Percentiles rank a stretch among this genome's conserved stretches.
Evolutionary conservation across 2,113 vertebrate genomes (phyloP).

Genomic region (Chunga burmeisteri): DNA sequence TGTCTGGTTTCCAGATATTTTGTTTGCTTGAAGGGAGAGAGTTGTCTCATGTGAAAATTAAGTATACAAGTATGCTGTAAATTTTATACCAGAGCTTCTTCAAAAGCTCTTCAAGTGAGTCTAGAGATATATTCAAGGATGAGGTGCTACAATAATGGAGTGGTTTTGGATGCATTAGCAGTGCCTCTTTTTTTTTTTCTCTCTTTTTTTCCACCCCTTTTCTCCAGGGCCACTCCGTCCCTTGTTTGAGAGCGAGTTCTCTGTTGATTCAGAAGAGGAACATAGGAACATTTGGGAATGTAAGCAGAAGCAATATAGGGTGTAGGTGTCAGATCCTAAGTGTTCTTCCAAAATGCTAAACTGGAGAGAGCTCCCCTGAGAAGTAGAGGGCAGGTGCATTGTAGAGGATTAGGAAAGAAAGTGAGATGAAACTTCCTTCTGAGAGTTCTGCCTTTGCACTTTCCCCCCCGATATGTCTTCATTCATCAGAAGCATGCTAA

Average conservation of each 20-base stretch:
- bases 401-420: not conserved
- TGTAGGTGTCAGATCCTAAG: not conserved
- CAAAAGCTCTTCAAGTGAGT: not conserved
- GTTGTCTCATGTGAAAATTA: not conserved
- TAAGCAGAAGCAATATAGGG: not conserved
- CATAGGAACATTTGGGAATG: not conserved
- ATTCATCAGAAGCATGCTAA: not conserved
- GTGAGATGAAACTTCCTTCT: not conserved
- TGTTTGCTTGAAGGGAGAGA: not conserved
- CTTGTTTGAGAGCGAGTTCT: not conserved
- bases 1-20: not conserved
- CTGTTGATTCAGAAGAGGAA: not conserved
- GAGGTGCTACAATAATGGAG: not conserved
- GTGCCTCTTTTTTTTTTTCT: not conserved
- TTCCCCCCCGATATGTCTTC: not conserved
- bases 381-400: not conserved
- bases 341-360: not conserved
- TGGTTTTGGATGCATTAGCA: not conserved
- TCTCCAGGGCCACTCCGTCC: accelerated
- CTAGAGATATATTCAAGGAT: not conserved
- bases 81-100: not conserved
- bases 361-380: not conserved
- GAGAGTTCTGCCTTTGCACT: not conserved
- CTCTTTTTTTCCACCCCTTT: too few relatives aligned
- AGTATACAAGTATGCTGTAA: not conserved